Conservation (phyloP, 2,888 invertebrate genomes). For the Nematopogon swammerdamellus region DNA sequence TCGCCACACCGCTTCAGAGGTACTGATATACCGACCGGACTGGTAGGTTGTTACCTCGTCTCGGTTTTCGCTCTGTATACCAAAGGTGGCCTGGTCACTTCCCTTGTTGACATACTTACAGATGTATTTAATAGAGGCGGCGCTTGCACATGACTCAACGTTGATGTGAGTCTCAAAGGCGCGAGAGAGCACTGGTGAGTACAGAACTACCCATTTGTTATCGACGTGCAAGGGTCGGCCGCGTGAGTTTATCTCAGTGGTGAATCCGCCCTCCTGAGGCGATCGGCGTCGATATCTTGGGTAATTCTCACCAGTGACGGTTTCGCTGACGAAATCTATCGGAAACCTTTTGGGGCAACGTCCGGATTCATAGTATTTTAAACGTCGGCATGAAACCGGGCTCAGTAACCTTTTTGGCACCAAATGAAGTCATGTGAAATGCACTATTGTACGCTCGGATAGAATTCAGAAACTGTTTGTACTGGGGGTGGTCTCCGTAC, state of each 20-base stretch:
- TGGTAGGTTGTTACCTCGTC: conserved; percentile 12
- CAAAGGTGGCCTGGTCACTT: no score
- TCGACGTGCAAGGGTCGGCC: conserved; percentile 6
- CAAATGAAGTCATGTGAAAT: no score
- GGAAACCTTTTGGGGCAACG: conserved; percentile 22
- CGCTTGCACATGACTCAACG: conserved; percentile 27
- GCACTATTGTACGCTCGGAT: no score
- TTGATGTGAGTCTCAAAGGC: conserved; percentile 14
- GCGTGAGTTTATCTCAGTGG: conserved; percentile 1
- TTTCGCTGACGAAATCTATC: conserved; percentile 13
- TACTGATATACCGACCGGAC: conserved; percentile 8
- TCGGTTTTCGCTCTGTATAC: conserved; percentile 5
- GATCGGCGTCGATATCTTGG: conserved; percentile 5
- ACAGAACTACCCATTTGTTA: conserved; percentile 15
- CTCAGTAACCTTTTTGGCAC: no score
- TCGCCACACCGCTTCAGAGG: conserved; percentile 8
- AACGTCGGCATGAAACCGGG: no score
- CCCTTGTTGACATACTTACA: no score
- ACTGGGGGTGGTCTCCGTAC: no score
- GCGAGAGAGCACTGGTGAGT: conserved; percentile 12
- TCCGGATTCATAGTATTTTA: conserved; percentile 5
- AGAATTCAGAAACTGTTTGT: no score
- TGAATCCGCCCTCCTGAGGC: conserved; percentile 6
- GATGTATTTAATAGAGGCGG: conserved; percentile 24
- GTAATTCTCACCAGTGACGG: conserved; percentile 18